Percentiles rank a stretch among this genome's conserved stretches.
These are phyloP conservation scores for Agrochola lota DNA, from an alignment of 2,888 invertebrate genomes.

Conservation along the genomic window DNA sequence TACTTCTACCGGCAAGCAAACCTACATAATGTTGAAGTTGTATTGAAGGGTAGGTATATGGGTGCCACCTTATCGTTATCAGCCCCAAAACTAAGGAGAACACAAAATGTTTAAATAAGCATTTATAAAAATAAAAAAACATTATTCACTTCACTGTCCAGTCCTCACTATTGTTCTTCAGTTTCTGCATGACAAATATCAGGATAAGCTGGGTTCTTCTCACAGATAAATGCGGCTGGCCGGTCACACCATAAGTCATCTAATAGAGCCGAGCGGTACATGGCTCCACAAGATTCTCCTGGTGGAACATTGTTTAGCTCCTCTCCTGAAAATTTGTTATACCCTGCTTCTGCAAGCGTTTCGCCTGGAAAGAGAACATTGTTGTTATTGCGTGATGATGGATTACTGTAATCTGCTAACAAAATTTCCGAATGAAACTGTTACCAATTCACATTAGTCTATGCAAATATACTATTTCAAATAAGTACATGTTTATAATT, in stretches of 20 bases:
- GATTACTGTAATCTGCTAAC: too few relatives aligned
- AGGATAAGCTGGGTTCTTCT: slow-evolving; percentile 53
- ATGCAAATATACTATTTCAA: too few relatives aligned
- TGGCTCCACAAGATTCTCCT: slow-evolving; percentile 72
- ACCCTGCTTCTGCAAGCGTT: slow-evolving; percentile 71
- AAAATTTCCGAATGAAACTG: too few relatives aligned
- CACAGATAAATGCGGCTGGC: slow-evolving; percentile 51
- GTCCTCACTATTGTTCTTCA: background rate
- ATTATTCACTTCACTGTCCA: background rate
- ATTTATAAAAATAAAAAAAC: background rate
- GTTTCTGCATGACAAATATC: background rate
- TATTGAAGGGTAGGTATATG: background rate
- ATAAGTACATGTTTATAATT: too few relatives aligned
- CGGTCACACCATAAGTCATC: slow-evolving; percentile 72
- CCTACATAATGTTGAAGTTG: background rate
- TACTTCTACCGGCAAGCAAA: background rate
- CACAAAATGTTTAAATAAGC: background rate
- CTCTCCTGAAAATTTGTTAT: slow-evolving; percentile 67
- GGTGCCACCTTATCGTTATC: background rate
- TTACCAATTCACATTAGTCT: too few relatives aligned
- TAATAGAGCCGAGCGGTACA: slow-evolving; percentile 66
- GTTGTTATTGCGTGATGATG: background rate
- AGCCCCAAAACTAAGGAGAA: background rate
- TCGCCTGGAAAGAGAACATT: background rate
- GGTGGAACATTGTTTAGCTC: slow-evolving; percentile 72